Conservation (phyloP, 2,113 vertebrate species). For the Ictalurus punctatus region DNA sequence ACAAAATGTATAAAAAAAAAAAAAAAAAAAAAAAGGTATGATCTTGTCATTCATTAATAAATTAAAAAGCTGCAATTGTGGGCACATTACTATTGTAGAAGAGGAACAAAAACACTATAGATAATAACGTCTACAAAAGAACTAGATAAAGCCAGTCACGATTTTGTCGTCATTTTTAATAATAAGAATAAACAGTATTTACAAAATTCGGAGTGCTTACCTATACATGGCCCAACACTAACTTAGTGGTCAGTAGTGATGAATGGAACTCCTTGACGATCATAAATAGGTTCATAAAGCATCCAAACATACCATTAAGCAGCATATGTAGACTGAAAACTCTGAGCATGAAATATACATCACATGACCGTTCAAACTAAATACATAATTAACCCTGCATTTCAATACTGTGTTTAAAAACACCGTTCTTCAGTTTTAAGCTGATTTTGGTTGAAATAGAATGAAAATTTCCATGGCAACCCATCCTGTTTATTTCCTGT, state of each 20-base stretch:
- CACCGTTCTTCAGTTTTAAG: background rate
- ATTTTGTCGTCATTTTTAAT: constrained; percentile 54
- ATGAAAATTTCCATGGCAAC: background rate
- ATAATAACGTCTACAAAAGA: background rate
- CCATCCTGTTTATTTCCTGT: background rate
- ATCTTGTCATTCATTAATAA: background rate
- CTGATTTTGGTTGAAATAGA: background rate
- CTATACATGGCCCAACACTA: background rate
- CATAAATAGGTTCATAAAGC: constrained; percentile 18
- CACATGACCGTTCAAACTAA: background rate
- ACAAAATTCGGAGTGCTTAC: constrained; percentile 62
- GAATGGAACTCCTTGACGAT: constrained; percentile 5
- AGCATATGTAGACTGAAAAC: background rate
- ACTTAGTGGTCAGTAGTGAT: constrained; percentile 33
- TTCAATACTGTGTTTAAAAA: background rate
- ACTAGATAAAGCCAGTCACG: background rate
- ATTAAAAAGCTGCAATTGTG: background rate
- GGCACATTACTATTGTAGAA: background rate
- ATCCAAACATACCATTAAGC: constrained; percentile 3
- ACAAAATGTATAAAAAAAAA: background rate
- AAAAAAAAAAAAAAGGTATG: background rate
- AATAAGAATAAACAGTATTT: constrained; percentile 68
- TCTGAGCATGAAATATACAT: background rate
- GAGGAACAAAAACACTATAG: background rate
- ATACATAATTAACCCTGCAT: background rate